Evolutionary conservation across 2,797 vertebrate genomes (phyloP), one percentile per base, ranked within the genome.

Genomic region (Gadopsis marmoratus): DNA sequence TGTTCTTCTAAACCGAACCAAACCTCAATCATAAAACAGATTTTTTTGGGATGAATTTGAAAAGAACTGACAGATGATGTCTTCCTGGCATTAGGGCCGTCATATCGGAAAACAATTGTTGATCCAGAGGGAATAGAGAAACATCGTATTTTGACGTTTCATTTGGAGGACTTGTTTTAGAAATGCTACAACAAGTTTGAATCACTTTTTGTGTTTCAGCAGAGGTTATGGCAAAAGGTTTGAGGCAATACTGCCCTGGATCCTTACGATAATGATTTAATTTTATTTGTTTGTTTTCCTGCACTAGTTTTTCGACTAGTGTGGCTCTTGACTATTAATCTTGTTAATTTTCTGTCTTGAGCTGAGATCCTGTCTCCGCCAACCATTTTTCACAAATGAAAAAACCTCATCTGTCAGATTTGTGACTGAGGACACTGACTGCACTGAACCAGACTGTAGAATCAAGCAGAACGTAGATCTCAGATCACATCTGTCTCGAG

Each of bases 381-480:
- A 4, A 23, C 19, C 13, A 11, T 39, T 16, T 31, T 7, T 37
- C 21, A 61, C 4, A 67, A 37, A 11, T 12, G 12, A 54, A 55
- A 56, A 5, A 54, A 54, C 35, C 48, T 23, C 4, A 43, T 58
- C 7, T 10, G 9, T 60, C 48, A 33, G 70, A 74, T 68, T 48
- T 62, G 37, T 50, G 21, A 55, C 19, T 61, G 35, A 35, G 16
- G 11, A 33, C n/a, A 17, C 6, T 6, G 33, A 23, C 45, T 62
- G 10, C n/a, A 39, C 54, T 43, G 3, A 65, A 63, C 41, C 26
- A 26, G 26, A 26, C 26, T 26, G 17, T 12, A 35, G 8, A 74
- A 71, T 60, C 31, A 31, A n/a, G 43, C 23, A 37, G 2, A 63
- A 47, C n/a, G 43, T n/a, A 41, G 29, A 66, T 71, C n/a, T 66